Evolutionary conservation across 2,888 invertebrate genomes (phyloP), one percentile per base, ranked within the genome.

Genomic region (Homarus gammarus): DNA sequence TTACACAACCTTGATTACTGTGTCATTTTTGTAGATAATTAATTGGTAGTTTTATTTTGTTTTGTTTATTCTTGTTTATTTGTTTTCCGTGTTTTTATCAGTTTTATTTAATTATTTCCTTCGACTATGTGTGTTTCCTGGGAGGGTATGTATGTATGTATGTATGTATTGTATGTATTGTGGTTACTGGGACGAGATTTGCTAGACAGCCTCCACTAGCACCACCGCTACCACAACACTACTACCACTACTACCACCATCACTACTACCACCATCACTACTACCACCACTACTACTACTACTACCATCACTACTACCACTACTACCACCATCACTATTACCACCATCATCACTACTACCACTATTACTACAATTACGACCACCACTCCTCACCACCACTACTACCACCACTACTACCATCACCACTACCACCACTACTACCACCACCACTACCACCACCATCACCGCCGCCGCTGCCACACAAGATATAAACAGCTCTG

Each of bases 131-230:
- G n/a, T 8, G 27, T n/a, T 73, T 33, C 0, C 33, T 1, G 12
- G 33, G 38, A 6, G 75, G 38, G 22, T 38, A 15, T 75, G 75
- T 75, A 40, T 75, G 75, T 75, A 40, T 75, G 75, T 75, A 40
- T 75, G 75, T 75, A 40, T 75, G 75, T 75, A 40, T 75, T n/a
- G n/a, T n/a, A n/a, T n/a, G n/a, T n/a, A n/a, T 72, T 31, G 31
- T 31, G 31, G 72, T 72, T 31, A 33, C 33, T 72, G 72, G 56
- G 56, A 56, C 56, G 56, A 56, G 18, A 18, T 18, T 56, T 15
- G 56, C 10, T 18, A 10, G 10, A 18, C 56, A 56, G 56, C n/a
- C 56, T 15, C 56, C 56, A 68, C 27, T 27, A n/a, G 15, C 70
- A 68, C 27, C 70, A 68, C 27, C n/a, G n/a, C n/a, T n/a, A n/a